phyloP scores from a whole-genome alignment of 2,113 vertebrate species.

The Empidonax alnorum region DNA sequence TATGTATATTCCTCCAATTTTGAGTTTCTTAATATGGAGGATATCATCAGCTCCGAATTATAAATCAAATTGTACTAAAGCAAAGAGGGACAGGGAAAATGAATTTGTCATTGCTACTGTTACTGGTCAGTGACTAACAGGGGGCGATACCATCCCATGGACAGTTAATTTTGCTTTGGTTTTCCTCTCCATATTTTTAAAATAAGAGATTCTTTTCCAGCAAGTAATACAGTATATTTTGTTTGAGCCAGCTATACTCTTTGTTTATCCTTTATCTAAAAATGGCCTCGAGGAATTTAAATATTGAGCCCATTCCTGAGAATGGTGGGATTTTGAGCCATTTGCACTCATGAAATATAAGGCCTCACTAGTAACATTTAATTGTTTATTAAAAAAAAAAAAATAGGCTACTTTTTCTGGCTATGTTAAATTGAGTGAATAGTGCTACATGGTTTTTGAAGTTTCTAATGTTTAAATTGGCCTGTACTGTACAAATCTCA shows the following conservation, averaged over 20 bases:
- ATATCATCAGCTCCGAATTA: not conserved
- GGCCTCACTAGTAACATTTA: conserved; percentile 59
- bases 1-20: not conserved
- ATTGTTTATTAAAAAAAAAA: conserved; percentile 54
- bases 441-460: conserved; percentile 62
- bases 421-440: conserved; percentile 71
- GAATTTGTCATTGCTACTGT: not conserved
- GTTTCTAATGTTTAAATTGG: conserved; percentile 78
- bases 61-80: not conserved
- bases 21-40: not conserved
- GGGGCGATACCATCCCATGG: not conserved
- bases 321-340: conserved; percentile 58
- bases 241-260: not conserved
- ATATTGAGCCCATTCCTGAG: conserved; percentile 23
- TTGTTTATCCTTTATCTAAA: not conserved
- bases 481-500: conserved; percentile 78
- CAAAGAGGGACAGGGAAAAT: not conserved
- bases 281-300: not conserved
- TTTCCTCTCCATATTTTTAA: conserved; percentile 31
- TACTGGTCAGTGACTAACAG: not conserved
- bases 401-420: conserved; percentile 65
- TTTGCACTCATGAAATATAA: conserved; percentile 60
- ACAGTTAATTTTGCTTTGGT: not conserved
- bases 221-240: not conserved
- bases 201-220: not conserved